A percentile compares a stretch with the other conserved stretches of the same genome.
These are phyloP conservation scores for Epirrhoe alternata DNA, from an alignment of 2,888 invertebrate species.

Conservation along the genomic window DNA sequence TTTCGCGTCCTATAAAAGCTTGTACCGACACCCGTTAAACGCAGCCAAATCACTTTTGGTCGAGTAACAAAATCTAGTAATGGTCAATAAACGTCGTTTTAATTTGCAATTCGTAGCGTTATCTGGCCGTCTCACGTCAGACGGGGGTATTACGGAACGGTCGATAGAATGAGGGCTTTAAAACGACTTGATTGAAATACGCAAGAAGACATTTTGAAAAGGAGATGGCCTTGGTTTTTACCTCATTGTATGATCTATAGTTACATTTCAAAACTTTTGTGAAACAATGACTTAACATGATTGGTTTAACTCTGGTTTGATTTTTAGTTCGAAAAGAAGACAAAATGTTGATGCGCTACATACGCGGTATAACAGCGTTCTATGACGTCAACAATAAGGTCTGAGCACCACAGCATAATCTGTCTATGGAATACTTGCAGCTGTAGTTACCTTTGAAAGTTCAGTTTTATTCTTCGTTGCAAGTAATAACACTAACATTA, in stretches of 20 bases:
- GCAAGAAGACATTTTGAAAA: constrained; percentile 13
- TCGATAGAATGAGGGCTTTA: constrained; percentile 43
- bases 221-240: neutral
- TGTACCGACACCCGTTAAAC: constrained; percentile 42
- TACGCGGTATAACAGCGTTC: too few species aligned
- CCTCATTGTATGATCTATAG: too few species aligned
- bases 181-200: constrained; percentile 36
- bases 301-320: too few species aligned
- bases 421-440: too few species aligned
- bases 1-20: constrained; percentile 35
- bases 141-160: constrained; percentile 45
- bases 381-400: too few species aligned
- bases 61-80: constrained; percentile 61
- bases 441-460: neutral
- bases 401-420: too few species aligned
- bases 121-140: constrained; percentile 59
- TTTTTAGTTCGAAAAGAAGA: too few species aligned
- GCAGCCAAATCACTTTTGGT: constrained; percentile 58
- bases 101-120: constrained; percentile 67
- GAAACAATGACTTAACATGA: too few species aligned
- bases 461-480: neutral
- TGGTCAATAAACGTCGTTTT: constrained; percentile 71
- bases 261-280: too few species aligned
- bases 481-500: neutral
- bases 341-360: too few species aligned